phyloP scores from a whole-genome alignment of 2,113 vertebrate species.

The Pseudopipra pipra region DNA sequence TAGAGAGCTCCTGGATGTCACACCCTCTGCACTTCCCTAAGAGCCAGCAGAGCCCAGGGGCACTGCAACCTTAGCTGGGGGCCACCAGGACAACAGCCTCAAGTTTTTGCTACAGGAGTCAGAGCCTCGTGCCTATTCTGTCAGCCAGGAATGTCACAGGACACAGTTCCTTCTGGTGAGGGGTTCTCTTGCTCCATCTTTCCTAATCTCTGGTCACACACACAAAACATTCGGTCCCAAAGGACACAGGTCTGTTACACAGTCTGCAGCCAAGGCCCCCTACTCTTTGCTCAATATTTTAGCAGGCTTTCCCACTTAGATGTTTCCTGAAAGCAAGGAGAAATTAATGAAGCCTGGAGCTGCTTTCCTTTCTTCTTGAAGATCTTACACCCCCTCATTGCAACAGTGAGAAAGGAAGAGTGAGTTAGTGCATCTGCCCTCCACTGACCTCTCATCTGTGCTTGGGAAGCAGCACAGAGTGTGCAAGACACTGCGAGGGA shows the following conservation, averaged over 20 bases:
- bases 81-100: background rate
- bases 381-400: background rate
- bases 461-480: background rate
- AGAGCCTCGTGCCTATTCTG: background rate
- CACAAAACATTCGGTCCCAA: background rate
- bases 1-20: background rate
- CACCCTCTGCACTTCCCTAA: background rate
- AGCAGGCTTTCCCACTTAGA: background rate
- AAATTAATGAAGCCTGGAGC: background rate
- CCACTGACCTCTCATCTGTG: background rate
- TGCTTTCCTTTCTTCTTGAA: background rate
- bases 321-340: background rate
- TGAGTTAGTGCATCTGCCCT: background rate
- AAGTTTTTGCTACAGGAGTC: background rate
- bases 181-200: background rate
- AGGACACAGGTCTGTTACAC: fast-evolving
- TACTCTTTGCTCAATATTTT: background rate
- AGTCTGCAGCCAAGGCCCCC: background rate
- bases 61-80: background rate
- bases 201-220: background rate
- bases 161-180: background rate
- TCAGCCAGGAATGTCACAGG: background rate
- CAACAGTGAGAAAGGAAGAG: background rate
- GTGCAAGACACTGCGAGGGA: background rate
- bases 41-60: background rate